Conservation (phyloP, 2,797 vertebrate species). For the Remorina albescens region DNA sequence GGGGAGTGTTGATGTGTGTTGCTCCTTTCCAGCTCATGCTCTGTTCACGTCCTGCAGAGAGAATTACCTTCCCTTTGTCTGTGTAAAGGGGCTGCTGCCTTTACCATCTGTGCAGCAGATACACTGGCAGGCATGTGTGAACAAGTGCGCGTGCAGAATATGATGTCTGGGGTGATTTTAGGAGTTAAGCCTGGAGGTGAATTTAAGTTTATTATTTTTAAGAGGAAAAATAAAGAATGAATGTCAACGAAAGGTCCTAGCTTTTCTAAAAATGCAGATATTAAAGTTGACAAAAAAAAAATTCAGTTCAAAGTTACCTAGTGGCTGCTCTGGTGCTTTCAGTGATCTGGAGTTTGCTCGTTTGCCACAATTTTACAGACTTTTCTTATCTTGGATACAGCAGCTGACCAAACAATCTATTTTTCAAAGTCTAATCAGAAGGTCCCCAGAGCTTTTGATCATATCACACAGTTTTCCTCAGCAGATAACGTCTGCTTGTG, state of each 20-base stretch:
- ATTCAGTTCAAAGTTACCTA: neutral
- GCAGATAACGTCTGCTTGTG: neutral
- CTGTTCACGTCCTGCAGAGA: conserved; percentile 77
- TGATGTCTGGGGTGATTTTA: neutral
- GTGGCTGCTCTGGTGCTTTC: conserved; percentile 16
- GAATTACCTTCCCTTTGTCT: conserved; percentile 82
- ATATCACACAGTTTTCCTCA: neutral
- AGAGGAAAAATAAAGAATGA: neutral
- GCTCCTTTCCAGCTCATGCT: conserved; percentile 74
- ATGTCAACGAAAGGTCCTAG: neutral
- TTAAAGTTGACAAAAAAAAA: neutral
- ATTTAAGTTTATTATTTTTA: neutral
- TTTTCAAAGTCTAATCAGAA: neutral
- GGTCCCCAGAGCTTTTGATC: neutral
- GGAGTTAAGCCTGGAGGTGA: neutral
- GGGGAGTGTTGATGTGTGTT: conserved; percentile 73
- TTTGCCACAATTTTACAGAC: neutral
- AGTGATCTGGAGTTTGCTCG: neutral
- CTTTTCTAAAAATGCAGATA: neutral
- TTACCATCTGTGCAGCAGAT: conserved; percentile 78
- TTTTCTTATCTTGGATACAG: conserved; percentile 16
- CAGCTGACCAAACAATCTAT: neutral
- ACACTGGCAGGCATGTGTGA: conserved; percentile 55
- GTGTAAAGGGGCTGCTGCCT: conserved; percentile 77
- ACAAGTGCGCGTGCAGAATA: conserved; percentile 2